Evolutionary conservation across 2,797 vertebrate species (phyloP), one percentile per base, ranked within the genome.

Genomic region (Yasuhikotakia modesta): DNA sequence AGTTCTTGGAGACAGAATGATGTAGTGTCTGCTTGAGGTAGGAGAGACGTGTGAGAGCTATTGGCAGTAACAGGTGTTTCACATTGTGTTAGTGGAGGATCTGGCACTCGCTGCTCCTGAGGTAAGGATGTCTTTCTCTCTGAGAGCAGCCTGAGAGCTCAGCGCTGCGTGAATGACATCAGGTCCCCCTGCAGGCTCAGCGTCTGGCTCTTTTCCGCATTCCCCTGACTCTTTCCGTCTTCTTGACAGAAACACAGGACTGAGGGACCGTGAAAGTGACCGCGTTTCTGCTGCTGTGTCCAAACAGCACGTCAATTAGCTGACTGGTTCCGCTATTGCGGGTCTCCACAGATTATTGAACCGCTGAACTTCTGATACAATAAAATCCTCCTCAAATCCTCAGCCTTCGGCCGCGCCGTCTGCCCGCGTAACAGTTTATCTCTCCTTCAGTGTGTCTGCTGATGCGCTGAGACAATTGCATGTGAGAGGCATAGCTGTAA

Each of bases 191-290:
- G 86, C 84, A 86, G 81, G 78, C 84, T 81, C 79, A 79, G 76
- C 81, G 80, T 85, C 87, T 87, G 84, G 69, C 77, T 72, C 67
- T 60, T 53, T 60, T 66, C 66, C 7, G 46, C 13, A 2, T 55
- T 32, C 32, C 35, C 50, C 61, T 57, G 19, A 76, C 60, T 7
- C 58, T 45, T 70, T 71, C 75, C 76, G 76, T 82, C 73, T 84
- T 80, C 81, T 85, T 75, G 84, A 87, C 88, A 87, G 86, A 87
- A 84, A 86, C 81, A 48, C 55, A 78, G 48, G 84, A 84, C 79
- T 87, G 87, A 67, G 87, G 80, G 87, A 91, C 88, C 89, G 87
- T 92, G 90, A 93, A 93, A 93, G 91, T 93, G 91, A 92, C 91
- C 86, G 90, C 81, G 83, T 89, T 90, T 90, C 85, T 84, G 81